Evolutionary conservation across 2,113 vertebrate species (phyloP).

Genomic region (Rhinichthys klamathensis): DNA sequence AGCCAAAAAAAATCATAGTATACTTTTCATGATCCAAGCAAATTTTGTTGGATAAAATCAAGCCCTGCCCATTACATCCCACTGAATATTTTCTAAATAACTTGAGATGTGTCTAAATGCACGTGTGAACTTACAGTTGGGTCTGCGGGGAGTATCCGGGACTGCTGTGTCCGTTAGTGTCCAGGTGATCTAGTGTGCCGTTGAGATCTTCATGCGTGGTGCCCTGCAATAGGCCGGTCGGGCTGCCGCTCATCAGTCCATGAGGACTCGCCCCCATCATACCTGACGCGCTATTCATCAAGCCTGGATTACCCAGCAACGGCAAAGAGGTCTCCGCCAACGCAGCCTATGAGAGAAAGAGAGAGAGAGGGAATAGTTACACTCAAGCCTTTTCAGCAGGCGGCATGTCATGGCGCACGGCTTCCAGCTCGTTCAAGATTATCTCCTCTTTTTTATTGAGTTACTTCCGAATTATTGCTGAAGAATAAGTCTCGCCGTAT

Average conservation of each 20-base stretch:
- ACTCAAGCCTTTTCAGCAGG: slow-evolving; percentile 13
- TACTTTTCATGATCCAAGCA: background rate
- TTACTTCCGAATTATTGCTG: slow-evolving; percentile 27
- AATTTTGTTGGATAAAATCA: background rate
- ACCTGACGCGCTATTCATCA: slow-evolving; percentile 93
- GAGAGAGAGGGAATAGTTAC: slow-evolving; percentile 2
- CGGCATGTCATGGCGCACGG: background rate
- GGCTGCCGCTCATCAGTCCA: slow-evolving; percentile 87
- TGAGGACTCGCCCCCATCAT: slow-evolving; percentile 91
- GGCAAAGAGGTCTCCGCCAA: slow-evolving; percentile 98
- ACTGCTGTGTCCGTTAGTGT: slow-evolving; percentile 97
- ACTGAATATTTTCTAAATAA: background rate
- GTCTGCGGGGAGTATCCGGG: slow-evolving; percentile 93
- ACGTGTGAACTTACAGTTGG: slow-evolving; percentile 87
- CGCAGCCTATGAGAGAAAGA: slow-evolving; percentile 80
- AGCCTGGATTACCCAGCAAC: slow-evolving; percentile 89
- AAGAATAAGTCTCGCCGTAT: background rate
- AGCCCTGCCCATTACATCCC: background rate
- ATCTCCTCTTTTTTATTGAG: background rate
- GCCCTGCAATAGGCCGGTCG: slow-evolving; percentile 87
- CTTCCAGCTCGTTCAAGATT: slow-evolving; percentile 7
- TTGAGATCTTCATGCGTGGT: slow-evolving; percentile 92
- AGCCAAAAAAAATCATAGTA: background rate
- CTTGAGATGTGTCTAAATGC: background rate
- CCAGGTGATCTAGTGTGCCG: slow-evolving; percentile 93